Conservation (phyloP, 2,797 vertebrate species). For the Poecilia velifera region DNA sequence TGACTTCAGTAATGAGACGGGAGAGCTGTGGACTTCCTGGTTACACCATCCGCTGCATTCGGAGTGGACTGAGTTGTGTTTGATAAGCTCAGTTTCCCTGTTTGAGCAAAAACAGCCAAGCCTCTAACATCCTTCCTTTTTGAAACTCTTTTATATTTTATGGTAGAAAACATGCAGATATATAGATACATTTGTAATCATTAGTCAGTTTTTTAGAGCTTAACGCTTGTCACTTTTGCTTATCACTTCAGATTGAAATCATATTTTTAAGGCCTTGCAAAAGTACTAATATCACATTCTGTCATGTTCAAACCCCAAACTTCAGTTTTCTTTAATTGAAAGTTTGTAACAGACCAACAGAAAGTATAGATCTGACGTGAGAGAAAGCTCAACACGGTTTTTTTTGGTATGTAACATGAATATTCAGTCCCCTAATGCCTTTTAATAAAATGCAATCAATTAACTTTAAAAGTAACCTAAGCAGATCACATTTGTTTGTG, state of each 20-base stretch:
- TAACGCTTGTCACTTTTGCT: not conserved
- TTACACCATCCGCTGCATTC: slow-evolving; percentile 75
- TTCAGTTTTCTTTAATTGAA: not conserved
- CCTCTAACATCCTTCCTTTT: slow-evolving; percentile 77
- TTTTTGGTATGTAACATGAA: not conserved
- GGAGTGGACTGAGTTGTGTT: slow-evolving; percentile 82
- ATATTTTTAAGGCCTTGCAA: not conserved
- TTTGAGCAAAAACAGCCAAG: slow-evolving; percentile 33
- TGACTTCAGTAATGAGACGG: slow-evolving; percentile 79
- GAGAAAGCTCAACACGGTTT: not conserved
- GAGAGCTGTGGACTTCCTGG: slow-evolving; percentile 83
- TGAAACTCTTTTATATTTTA: slow-evolving; percentile 37
- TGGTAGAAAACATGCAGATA: slow-evolving; percentile 28
- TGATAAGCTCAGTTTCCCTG: slow-evolving; percentile 76
- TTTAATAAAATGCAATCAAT: not conserved
- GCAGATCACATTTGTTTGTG: not conserved
- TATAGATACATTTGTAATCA: not conserved
- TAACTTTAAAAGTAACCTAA: not conserved
- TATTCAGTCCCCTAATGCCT: not conserved
- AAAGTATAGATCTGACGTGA: not conserved
- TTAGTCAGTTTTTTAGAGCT: slow-evolving; percentile 18
- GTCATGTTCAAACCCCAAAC: not conserved
- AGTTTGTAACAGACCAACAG: not conserved
- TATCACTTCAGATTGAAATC: slow-evolving; percentile 27
- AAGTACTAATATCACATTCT: not conserved